A percentile compares a stretch with the other conserved stretches of the same genome.
These are phyloP conservation scores for Hedychridium roseum DNA, from an alignment of 2,888 invertebrate genomes.

Conservation along the genomic window DNA sequence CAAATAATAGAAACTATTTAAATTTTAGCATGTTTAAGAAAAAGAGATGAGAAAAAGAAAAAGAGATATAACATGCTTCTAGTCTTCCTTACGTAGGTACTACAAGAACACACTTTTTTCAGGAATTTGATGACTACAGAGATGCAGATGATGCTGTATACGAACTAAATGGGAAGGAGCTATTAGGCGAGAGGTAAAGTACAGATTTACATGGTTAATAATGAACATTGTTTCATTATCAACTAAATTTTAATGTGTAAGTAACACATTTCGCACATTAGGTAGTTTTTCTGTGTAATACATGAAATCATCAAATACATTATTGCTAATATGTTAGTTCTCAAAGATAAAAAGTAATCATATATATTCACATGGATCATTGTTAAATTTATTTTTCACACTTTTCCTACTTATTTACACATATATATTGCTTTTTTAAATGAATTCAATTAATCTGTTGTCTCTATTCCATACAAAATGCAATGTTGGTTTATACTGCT, in stretches of 20 bases:
- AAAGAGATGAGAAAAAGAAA: no score
- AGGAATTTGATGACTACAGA: conserved; percentile 97
- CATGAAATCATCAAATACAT: conserved; percentile 8
- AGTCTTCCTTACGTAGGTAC: no score
- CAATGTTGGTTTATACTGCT: conserved; percentile 36
- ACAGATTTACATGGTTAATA: conserved; percentile 5
- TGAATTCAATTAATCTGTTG: no score
- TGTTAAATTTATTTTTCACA: no score
- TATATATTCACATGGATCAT: no score
- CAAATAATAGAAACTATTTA: no score
- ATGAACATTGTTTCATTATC: no score
- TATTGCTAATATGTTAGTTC: background rate
- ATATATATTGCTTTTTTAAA: no score
- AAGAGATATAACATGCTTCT: no score
- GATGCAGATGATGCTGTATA: conserved; percentile 99
- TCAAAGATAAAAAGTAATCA: no score
- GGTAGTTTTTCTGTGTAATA: conserved; percentile 24
- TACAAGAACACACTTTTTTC: conserved; percentile 44
- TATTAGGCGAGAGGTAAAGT: conserved; percentile 90
- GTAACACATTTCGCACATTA: conserved; percentile 39
- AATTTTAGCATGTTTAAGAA: no score
- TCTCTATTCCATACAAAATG: background rate
- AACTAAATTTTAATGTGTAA: conserved; percentile 29
- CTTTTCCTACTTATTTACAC: no score
- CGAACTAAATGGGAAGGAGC: conserved; percentile 96